These are phyloP conservation scores for Tachysurus fulvidraco DNA, from an alignment of 2,113 vertebrate species.

Conservation along the genomic window DNA sequence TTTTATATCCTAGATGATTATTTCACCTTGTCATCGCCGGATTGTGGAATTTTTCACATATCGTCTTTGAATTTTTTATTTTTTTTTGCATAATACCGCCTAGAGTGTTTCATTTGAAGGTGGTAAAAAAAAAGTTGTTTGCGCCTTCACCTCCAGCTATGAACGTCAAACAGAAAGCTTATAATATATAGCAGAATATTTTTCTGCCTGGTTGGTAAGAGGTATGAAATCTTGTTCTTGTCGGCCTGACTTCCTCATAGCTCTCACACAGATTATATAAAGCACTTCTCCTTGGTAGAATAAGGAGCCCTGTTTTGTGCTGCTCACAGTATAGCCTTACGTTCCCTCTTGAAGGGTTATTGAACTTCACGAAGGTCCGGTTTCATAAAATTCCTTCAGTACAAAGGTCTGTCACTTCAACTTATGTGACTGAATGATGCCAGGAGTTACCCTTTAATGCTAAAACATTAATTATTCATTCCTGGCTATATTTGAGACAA, in stretches of 20 bases:
- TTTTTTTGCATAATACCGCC: slow-evolving; percentile 9
- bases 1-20: slow-evolving; percentile 12
- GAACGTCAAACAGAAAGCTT: slow-evolving; percentile 12
- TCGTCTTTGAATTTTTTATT: background rate
- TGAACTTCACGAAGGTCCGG: background rate
- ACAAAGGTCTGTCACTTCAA: background rate
- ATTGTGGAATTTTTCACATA: background rate
- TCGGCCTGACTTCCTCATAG: background rate
- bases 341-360: background rate
- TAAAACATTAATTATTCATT: background rate
- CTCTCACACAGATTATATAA: slow-evolving; percentile 8
- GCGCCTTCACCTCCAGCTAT: slow-evolving; percentile 8
- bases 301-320: background rate
- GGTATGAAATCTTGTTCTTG: slow-evolving; percentile 23
- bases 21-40: slow-evolving; percentile 17
- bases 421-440: background rate
- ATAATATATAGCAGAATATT: slow-evolving; percentile 22
- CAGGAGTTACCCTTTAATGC: background rate
- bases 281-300: background rate
- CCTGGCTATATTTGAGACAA: background rate
- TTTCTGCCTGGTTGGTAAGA: slow-evolving; percentile 13
- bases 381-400: background rate
- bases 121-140: slow-evolving; percentile 4
- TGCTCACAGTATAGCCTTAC: background rate
- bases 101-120: slow-evolving; percentile 19